Evolutionary conservation across 2,797 vertebrate genomes (phyloP).

Genomic region (Rhinichthys osculus): DNA sequence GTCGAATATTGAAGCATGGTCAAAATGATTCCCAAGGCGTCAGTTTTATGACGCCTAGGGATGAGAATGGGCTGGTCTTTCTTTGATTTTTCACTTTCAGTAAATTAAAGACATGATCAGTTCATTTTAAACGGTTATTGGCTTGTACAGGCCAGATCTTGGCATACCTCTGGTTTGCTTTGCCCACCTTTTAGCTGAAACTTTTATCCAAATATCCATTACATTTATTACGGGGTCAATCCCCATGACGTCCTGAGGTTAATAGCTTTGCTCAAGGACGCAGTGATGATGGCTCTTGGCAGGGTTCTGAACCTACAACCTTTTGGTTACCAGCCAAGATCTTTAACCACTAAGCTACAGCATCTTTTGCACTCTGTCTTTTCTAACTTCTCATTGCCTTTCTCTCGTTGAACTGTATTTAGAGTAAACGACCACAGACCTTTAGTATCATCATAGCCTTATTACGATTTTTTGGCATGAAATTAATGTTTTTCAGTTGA

Average conservation of each 20-base stretch:
- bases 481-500: not conserved
- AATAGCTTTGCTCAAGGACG: slow-evolving; percentile 27
- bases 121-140: not conserved
- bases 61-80: no score
- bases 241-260: not conserved
- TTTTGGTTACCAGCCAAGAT: slow-evolving; percentile 26
- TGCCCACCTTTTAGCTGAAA: not conserved
- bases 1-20: no score
- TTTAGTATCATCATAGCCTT: not conserved
- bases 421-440: not conserved
- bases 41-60: no score
- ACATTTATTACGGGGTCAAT: not conserved
- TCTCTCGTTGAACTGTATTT: not conserved
- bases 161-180: not conserved
- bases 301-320: slow-evolving; percentile 11
- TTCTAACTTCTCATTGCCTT: not conserved
- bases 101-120: slow-evolving; percentile 11
- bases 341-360: slow-evolving; percentile 8
- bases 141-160: not conserved
- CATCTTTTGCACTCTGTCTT: not conserved
- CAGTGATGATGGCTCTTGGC: slow-evolving; percentile 14
- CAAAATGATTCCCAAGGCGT: no score
- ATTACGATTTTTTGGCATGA: not conserved
- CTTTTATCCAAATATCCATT: slow-evolving; percentile 25
- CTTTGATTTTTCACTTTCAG: slow-evolving; percentile 12